These are phyloP conservation scores for Oscheius sp. DNA, from an alignment of 1,140 invertebrate genomes.

Conservation along the genomic window DNA sequence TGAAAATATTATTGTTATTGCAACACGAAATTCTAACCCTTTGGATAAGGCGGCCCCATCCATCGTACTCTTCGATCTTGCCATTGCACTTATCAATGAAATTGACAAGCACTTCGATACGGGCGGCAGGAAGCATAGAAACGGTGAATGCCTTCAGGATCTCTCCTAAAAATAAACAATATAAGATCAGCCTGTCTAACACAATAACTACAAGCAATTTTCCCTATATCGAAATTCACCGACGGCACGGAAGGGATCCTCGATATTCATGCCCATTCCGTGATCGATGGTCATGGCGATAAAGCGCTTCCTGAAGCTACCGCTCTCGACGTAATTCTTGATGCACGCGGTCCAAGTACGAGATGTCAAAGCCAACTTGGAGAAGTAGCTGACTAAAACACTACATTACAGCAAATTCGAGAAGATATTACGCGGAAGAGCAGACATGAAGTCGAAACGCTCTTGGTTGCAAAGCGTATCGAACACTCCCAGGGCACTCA, in stretches of 20 bases:
- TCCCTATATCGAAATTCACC: background rate
- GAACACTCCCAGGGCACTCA: background rate
- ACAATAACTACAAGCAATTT: too few relatives aligned
- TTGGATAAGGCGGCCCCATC: background rate
- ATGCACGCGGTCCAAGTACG: background rate
- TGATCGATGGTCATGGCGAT: background rate
- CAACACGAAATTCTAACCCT: background rate
- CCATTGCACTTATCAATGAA: background rate
- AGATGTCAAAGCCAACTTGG: background rate
- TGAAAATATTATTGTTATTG: background rate
- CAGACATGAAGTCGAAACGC: background rate
- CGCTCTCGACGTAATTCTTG: background rate
- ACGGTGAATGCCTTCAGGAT: background rate
- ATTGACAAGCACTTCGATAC: background rate
- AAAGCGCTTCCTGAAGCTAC: background rate
- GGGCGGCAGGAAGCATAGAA: background rate
- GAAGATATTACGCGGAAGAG: background rate
- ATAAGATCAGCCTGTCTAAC: too few relatives aligned
- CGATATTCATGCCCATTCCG: background rate
- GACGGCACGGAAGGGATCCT: background rate
- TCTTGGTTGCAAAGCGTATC: background rate
- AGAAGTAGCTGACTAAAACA: background rate
- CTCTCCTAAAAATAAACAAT: background rate
- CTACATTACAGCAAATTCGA: background rate
- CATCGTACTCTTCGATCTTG: background rate